Evolutionary conservation across 2,888 invertebrate species (phyloP).

Genomic region (Buathra laborator): DNA sequence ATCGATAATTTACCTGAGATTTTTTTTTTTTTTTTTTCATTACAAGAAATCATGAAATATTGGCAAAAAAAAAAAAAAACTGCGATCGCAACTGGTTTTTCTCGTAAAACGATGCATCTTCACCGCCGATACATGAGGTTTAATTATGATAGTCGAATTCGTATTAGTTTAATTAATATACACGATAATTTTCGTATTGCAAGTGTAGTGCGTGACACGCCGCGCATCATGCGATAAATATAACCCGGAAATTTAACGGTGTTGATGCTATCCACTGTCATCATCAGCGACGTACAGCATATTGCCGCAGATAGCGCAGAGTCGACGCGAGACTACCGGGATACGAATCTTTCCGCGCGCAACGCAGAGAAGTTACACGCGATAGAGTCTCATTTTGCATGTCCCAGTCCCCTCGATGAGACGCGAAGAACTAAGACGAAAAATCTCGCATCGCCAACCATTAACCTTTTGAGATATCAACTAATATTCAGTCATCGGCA

Average conservation of each 20-base stretch:
- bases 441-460: not conserved
- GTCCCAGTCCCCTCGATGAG: slow-evolving; percentile 29
- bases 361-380: not conserved
- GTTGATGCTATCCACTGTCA: slow-evolving; percentile 32
- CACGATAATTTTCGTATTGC: too few relatives aligned
- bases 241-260: slow-evolving; percentile 49
- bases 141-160: too few relatives aligned
- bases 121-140: too few relatives aligned
- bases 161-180: too few relatives aligned
- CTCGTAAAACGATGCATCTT: too few relatives aligned
- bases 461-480: not conserved
- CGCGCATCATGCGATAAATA: slow-evolving; percentile 28
- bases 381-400: slow-evolving; percentile 3
- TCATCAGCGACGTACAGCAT: slow-evolving; percentile 23
- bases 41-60: too few relatives aligned
- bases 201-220: too few relatives aligned
- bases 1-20: too few relatives aligned
- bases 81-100: too few relatives aligned
- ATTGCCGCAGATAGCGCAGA: slow-evolving; percentile 11
- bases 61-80: too few relatives aligned
- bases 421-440: not conserved
- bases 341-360: slow-evolving; percentile 9
- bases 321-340: slow-evolving; percentile 23
- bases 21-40: too few relatives aligned
- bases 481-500: not conserved